A percentile compares a stretch with the other conserved stretches of the same genome.
phyloP scores from a whole-genome alignment of 2,797 vertebrate species.

The Ctenochaetus hawaiiensis region DNA sequence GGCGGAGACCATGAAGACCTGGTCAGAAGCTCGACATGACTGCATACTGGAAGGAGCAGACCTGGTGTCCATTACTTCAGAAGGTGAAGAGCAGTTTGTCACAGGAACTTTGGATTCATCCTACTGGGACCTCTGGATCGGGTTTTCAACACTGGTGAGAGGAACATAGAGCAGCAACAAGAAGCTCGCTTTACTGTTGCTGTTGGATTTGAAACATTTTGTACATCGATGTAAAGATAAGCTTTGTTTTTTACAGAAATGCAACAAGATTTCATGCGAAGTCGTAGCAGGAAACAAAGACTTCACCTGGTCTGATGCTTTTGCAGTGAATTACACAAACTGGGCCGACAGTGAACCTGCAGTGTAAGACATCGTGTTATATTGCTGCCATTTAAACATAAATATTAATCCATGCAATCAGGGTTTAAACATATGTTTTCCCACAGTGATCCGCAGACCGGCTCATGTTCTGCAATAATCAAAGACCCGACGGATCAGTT shows the following conservation, averaged over 20 bases:
- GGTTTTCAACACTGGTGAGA: constrained; percentile 85
- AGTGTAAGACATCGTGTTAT: constrained; percentile 61
- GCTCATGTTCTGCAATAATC: constrained; percentile 77
- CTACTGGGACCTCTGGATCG: constrained; percentile 83
- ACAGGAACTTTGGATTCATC: constrained; percentile 59
- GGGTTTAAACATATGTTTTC: constrained; percentile 15
- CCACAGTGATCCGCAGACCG: constrained; percentile 74
- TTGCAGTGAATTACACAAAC: constrained; percentile 18
- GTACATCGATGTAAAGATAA: neutral
- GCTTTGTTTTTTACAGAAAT: constrained; percentile 78
- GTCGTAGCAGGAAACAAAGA: constrained; percentile 68
- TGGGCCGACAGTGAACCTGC: constrained; percentile 76
- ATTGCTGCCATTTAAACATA: neutral
- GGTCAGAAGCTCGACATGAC: constrained; percentile 79
- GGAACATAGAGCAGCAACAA: neutral
- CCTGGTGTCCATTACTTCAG: constrained; percentile 79
- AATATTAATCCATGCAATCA: neutral
- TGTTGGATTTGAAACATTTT: neutral
- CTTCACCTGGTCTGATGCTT: constrained; percentile 83
- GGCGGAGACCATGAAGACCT: constrained; percentile 70
- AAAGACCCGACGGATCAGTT: constrained; percentile 69
- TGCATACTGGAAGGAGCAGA: constrained; percentile 83
- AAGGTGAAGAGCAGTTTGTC: constrained; percentile 79
- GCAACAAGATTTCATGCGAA: constrained; percentile 83
- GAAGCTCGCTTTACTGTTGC: neutral